phyloP scores from a whole-genome alignment of 2,888 invertebrate genomes.

The Rhabditophanes sp. region DNA sequence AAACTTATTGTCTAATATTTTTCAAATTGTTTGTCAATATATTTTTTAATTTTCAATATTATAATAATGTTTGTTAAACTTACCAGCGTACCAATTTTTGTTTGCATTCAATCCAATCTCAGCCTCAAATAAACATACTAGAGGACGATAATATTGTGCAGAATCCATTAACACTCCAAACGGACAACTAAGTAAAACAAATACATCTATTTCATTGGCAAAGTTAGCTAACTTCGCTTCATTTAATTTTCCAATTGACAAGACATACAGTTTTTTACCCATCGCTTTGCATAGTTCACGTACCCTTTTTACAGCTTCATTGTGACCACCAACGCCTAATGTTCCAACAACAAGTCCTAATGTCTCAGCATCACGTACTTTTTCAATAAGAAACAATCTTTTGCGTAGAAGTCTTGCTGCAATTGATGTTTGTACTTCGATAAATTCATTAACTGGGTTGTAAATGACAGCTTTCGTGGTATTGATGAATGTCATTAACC shows the following conservation, averaged over 20 bases:
- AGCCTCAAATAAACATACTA: constrained; percentile 77
- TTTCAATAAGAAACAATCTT: constrained; percentile 69
- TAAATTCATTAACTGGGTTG: constrained; percentile 11
- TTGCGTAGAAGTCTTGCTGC: constrained; percentile 53
- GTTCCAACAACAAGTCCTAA: constrained; percentile 75
- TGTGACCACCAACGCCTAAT: constrained; percentile 59
- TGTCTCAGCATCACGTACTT: constrained; percentile 71
- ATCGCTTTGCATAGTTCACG: constrained; percentile 54
- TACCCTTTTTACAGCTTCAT: constrained; percentile 32
- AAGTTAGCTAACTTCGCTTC: constrained; percentile 87
- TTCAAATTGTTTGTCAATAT: background rate
- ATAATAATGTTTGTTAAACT: too few species aligned
- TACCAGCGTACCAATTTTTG: constrained; percentile 43
- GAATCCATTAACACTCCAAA: constrained; percentile 62
- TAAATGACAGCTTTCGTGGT: constrained; percentile 13
- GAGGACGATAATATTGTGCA: constrained; percentile 71
- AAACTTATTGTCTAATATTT: too few species aligned
- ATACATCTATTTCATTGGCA: constrained; percentile 66
- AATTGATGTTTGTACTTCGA: background rate
- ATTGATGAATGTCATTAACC: constrained; percentile 27
- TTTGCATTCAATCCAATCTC: constrained; percentile 57
- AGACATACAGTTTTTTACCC: constrained; percentile 72
- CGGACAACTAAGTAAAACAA: constrained; percentile 75
- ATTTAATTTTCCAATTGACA: constrained; percentile 79
- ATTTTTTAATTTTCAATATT: too few species aligned